Evolutionary conservation across 2,888 invertebrate genomes (phyloP), one percentile per base, ranked within the genome.

Genomic region (Trichopria drosophilae): DNA sequence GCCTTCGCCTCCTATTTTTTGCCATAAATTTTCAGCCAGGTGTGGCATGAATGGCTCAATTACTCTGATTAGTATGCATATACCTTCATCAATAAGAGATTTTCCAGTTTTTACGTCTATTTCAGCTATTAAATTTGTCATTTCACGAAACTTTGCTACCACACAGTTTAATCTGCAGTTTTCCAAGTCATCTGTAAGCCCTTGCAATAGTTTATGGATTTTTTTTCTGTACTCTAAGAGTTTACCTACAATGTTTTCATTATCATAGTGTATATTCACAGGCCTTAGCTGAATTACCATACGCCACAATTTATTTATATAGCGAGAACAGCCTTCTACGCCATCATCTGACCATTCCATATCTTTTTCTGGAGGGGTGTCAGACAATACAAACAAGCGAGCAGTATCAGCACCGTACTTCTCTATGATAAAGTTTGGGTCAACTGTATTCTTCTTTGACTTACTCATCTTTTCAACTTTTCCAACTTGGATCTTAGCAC

Each of bases 121-220:
- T 45, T 45, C 45, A 45, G 45, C 36, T 45, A 45, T 45, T 45
- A 45, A 45, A 45, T 45, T 45, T 29, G 45, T 45, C 45, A 45
- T 45, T 29, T 45, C 45, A 45, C 45, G 45, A 36, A 45, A 45
- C 37, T 45, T 35, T 45, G 35, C 45, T 22, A 45, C 45, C 37
- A 45, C 45, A 45, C 45, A 45, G n/a, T 45, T 45, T 45, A 45
- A 45, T 45, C 45, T 45, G 45, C 35, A 45, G 45, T 45, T 45
- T 45, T 45, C 45, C 45, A 45, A 45, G 29, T 36, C 44, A 35
- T 44, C 44, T 44, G 34, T 44, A 44, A 44, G 44, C 35, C 44
- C 44, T 24, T 44, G 34, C 35, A 44, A 44, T 34, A 35, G 44
- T 44, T 44, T 44, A 44, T 44, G 44, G 26, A 44, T 44, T 44